Evolutionary conservation across 2,113 vertebrate genomes (phyloP).

Genomic region (Prinia subflava): DNA sequence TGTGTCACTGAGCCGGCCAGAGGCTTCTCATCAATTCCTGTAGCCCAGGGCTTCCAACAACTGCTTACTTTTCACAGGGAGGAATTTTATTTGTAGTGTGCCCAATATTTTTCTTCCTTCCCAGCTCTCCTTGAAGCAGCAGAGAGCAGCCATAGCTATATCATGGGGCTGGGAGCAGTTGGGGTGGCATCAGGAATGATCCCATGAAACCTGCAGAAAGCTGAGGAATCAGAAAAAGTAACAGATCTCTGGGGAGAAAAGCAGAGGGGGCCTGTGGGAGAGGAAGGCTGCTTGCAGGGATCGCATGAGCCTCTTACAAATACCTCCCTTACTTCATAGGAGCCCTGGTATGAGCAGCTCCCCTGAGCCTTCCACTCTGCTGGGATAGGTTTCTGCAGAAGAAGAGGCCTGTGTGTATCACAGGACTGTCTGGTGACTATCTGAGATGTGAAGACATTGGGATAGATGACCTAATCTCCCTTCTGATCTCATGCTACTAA

Average conservation of each 20-base stretch:
- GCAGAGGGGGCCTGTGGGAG: accelerated
- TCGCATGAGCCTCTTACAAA: background rate
- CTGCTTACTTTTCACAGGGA: background rate
- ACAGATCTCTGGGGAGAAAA: background rate
- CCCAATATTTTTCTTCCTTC: background rate
- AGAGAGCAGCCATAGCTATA: background rate
- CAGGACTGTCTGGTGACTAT: background rate
- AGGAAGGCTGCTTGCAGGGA: background rate
- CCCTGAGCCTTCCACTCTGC: background rate
- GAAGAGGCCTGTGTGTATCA: accelerated
- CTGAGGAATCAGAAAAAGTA: background rate
- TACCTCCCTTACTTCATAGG: accelerated
- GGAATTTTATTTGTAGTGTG: background rate
- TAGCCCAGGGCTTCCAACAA: background rate
- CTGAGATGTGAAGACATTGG: background rate
- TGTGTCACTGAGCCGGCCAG: accelerated
- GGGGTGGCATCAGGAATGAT: background rate
- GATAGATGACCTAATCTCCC: background rate
- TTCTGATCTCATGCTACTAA: background rate
- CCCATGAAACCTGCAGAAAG: background rate
- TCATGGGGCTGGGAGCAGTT: accelerated
- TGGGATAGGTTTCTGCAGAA: background rate
- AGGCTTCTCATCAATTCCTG: background rate
- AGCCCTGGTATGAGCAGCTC: accelerated
- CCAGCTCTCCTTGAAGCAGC: background rate